Conservation (phyloP, 2,797 vertebrate genomes). For the Sphaeramia orbicularis region DNA sequence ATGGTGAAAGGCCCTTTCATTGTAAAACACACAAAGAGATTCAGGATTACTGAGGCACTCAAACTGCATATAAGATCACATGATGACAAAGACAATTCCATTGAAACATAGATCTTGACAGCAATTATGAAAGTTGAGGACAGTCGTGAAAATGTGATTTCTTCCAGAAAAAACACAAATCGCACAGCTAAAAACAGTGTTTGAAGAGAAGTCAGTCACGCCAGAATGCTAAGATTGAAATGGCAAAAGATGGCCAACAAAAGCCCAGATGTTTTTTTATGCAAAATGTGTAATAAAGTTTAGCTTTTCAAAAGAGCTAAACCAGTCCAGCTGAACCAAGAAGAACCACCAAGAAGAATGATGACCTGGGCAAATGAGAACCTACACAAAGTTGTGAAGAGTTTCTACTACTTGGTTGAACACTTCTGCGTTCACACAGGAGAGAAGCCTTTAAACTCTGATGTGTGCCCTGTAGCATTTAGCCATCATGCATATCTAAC, state of each 20-base stretch:
- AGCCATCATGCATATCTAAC: not conserved
- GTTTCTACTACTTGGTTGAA: slow-evolving; percentile 5
- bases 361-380: too few species aligned
- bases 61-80: slow-evolving; percentile 35
- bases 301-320: too few species aligned
- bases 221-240: rapidly evolving
- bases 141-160: not conserved
- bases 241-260: slow-evolving; percentile 31
- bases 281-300: slow-evolving; percentile 36
- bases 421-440: slow-evolving; percentile 57
- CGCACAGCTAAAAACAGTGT: not conserved
- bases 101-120: not conserved
- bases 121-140: slow-evolving; percentile 46
- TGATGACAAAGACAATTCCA: not conserved
- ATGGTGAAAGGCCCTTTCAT: not conserved
- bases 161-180: not conserved
- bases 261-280: not conserved
- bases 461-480: slow-evolving; percentile 33
- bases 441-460: slow-evolving; percentile 50
- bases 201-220: rapidly evolving
- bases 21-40: slow-evolving; percentile 52
- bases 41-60: not conserved
- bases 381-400: slow-evolving; percentile 3
- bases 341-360: too few species aligned
- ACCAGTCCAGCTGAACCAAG: too few species aligned